phyloP scores from a whole-genome alignment of 2,888 invertebrate species.

The Acanthosoma haemorrhoidale region DNA sequence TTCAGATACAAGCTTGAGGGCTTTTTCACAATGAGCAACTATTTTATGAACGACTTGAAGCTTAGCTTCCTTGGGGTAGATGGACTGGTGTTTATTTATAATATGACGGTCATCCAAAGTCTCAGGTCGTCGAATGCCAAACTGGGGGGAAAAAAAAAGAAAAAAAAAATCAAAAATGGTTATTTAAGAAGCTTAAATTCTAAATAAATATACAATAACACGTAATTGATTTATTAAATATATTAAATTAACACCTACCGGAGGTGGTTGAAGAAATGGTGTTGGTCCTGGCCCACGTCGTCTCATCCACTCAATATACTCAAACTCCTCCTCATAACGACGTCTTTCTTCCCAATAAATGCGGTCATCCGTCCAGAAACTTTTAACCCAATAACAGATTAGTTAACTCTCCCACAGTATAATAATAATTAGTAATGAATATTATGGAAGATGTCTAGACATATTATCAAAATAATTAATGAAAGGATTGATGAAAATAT shows the following conservation, averaged over 20 bases:
- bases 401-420: not conserved
- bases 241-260: constrained; percentile 14
- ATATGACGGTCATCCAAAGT: constrained; percentile 96
- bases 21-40: constrained; percentile 88
- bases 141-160: constrained; percentile 31
- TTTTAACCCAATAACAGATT: constrained; percentile 20
- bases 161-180: not conserved
- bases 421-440: too few relatives aligned
- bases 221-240: not conserved
- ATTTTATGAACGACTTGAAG: constrained; percentile 83
- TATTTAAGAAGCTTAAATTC: not conserved
- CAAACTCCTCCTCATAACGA: constrained; percentile 65
- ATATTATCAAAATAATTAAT: too few relatives aligned
- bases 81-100: constrained; percentile 83
- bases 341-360: constrained; percentile 83
- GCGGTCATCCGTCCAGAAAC: constrained; percentile 52
- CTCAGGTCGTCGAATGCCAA: constrained; percentile 68
- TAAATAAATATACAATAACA: too few relatives aligned
- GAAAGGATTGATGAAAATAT: too few relatives aligned
- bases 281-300: constrained; percentile 48
- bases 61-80: constrained; percentile 89
- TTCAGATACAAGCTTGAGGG: constrained; percentile 91
- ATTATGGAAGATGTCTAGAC: too few relatives aligned
- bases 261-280: constrained; percentile 35
- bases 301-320: constrained; percentile 67